Evolutionary conservation across 2,113 vertebrate genomes (phyloP).

Genomic region (Ochotona princeps): DNA sequence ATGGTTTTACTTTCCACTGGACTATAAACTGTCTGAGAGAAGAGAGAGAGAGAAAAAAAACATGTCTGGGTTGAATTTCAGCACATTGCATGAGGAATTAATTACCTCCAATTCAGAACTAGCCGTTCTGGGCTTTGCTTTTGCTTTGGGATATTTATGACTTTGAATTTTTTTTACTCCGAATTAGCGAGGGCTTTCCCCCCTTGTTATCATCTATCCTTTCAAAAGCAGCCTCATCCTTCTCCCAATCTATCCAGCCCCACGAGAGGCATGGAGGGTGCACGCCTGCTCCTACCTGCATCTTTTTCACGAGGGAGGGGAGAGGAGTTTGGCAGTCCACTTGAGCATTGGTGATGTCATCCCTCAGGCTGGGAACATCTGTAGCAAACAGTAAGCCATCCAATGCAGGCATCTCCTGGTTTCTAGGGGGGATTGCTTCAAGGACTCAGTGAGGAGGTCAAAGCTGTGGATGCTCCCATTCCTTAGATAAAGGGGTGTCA

Average conservation of each 20-base stretch:
- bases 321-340: neutral
- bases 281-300: no score
- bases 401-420: neutral
- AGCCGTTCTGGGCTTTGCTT: conserved; percentile 64
- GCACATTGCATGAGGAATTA: conserved; percentile 71
- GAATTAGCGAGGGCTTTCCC: neutral
- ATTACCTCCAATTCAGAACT: conserved; percentile 74
- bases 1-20: conserved; percentile 55
- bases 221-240: neutral
- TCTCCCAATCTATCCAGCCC: neutral
- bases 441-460: neutral
- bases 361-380: neutral
- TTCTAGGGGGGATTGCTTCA: no score
- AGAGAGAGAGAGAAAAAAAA: neutral
- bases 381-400: neutral
- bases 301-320: neutral
- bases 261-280: neutral
- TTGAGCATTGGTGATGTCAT: neutral
- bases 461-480: neutral
- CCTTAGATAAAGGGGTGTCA: neutral
- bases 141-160: conserved; percentile 52
- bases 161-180: conserved; percentile 44
- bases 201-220: neutral
- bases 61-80: conserved; percentile 69
- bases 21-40: conserved; percentile 70